Percentiles rank a stretch among this genome's conserved stretches.
phyloP scores from a whole-genome alignment of 2,888 invertebrate species.

The Chydorus sphaericus region DNA sequence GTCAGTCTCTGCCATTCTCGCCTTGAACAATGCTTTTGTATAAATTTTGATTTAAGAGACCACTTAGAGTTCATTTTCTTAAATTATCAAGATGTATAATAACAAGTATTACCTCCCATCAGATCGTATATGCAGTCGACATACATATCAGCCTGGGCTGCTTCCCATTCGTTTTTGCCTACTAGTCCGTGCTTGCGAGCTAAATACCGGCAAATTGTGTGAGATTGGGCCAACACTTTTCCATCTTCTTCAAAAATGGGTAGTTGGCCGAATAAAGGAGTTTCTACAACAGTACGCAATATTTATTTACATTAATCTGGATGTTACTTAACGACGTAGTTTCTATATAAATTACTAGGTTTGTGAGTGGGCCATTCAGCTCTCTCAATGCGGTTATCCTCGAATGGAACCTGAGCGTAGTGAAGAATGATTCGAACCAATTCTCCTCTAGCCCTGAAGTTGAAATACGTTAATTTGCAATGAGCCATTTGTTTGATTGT shows the following conservation, averaged over 20 bases:
- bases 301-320: too few relatives aligned
- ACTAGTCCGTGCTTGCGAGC: constrained; percentile 37
- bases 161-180: constrained; percentile 40
- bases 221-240: constrained; percentile 36
- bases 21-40: too few relatives aligned
- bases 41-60: too few relatives aligned
- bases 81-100: too few relatives aligned
- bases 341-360: constrained; percentile 13
- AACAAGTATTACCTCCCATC: constrained; percentile 39
- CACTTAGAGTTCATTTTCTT: too few relatives aligned
- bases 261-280: constrained; percentile 41
- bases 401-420: constrained; percentile 11
- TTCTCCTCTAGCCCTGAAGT: constrained; percentile 13
- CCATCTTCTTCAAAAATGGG: constrained; percentile 44
- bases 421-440: constrained; percentile 12
- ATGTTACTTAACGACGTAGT: too few relatives aligned
- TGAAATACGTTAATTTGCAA: constrained; percentile 15
- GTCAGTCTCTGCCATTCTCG: too few relatives aligned
- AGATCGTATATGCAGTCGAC: constrained; percentile 40
- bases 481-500: too few relatives aligned
- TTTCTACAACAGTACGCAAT: too few relatives aligned
- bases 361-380: constrained; percentile 9
- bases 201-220: constrained; percentile 40
- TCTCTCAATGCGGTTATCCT: constrained; percentile 11
- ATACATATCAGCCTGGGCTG: constrained; percentile 39